These are phyloP conservation scores for Hypotaenidia okinawae DNA, from an alignment of 2,797 vertebrate genomes.

Conservation along the genomic window DNA sequence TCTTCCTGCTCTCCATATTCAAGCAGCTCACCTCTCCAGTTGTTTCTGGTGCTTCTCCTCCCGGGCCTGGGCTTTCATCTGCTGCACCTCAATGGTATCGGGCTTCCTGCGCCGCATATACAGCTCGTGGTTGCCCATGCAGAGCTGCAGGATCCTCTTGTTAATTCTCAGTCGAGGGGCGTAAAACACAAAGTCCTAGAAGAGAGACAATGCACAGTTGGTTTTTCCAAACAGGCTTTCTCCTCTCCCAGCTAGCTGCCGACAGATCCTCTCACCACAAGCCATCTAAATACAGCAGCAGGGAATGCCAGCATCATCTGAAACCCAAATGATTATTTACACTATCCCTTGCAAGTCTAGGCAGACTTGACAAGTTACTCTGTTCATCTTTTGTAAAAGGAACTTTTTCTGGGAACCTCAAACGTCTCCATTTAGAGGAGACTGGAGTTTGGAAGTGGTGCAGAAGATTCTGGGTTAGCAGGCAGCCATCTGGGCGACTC, in stretches of 20 bases:
- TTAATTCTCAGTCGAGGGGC: slow-evolving; percentile 94
- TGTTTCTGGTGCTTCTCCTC: slow-evolving; percentile 93
- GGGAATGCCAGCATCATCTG: background rate
- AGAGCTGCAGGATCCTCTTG: slow-evolving; percentile 95
- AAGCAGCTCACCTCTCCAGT: slow-evolving; percentile 84
- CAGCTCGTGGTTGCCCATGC: slow-evolving; percentile 97
- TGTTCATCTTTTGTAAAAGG: background rate
- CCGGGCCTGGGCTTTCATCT: slow-evolving; percentile 86
- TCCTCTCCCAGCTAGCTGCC: background rate
- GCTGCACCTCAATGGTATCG: slow-evolving; percentile 88
- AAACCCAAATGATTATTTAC: background rate
- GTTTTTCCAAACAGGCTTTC: background rate
- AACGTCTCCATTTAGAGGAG: background rate
- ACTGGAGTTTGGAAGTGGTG: background rate
- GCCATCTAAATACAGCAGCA: background rate
- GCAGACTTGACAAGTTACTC: background rate
- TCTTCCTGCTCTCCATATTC: background rate
- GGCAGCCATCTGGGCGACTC: background rate
- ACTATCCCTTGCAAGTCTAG: background rate
- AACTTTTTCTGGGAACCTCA: background rate
- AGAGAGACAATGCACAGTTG: background rate
- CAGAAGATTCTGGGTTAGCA: slow-evolving; percentile 3
- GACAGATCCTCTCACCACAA: background rate
- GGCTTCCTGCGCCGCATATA: slow-evolving; percentile 94
- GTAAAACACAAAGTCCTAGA: slow-evolving; percentile 94